phyloP scores from a whole-genome alignment of 1,140 invertebrate species.

The Pseudomyrmex sp. region DNA sequence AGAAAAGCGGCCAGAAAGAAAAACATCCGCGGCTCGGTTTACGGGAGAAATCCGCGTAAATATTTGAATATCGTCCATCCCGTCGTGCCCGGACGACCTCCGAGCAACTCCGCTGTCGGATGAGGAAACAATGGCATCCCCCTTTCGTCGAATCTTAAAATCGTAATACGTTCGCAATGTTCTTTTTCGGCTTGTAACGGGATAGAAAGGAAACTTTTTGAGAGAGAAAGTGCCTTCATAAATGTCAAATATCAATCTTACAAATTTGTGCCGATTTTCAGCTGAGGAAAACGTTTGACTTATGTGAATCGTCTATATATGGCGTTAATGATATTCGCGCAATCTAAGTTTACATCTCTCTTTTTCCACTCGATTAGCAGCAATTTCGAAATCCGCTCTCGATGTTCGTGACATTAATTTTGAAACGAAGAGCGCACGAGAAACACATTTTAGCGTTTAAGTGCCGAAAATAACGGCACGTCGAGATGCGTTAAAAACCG shows the following conservation, averaged over 20 bases:
- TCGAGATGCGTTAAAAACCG: no score
- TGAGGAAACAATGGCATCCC: conserved; percentile 79
- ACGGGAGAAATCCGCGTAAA: conserved; percentile 77
- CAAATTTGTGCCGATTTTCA: not conserved
- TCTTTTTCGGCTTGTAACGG: conserved; percentile 9
- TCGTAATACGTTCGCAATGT: conserved; percentile 77
- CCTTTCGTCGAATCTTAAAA: conserved; percentile 79
- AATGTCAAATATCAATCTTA: conserved; percentile 7
- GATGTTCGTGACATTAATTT: no score
- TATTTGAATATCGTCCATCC: conserved; percentile 80
- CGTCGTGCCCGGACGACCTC: conserved; percentile 65
- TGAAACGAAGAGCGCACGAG: no score
- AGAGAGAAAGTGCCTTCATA: not conserved
- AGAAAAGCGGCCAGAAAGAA: conserved; percentile 47
- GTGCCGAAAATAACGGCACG: no score
- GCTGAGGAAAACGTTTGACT: no score
- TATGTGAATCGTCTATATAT: no score
- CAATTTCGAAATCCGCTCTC: no score
- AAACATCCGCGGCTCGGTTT: conserved; percentile 66
- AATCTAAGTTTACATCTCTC: no score
- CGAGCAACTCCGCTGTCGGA: conserved; percentile 71
- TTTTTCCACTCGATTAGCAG: no score
- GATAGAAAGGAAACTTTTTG: not conserved
- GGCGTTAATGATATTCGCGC: no score
- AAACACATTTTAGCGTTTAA: no score